Evolutionary conservation across 92 coral and sea anemone species (phyloP).

Genomic region (Micromussa lordhowensis): DNA sequence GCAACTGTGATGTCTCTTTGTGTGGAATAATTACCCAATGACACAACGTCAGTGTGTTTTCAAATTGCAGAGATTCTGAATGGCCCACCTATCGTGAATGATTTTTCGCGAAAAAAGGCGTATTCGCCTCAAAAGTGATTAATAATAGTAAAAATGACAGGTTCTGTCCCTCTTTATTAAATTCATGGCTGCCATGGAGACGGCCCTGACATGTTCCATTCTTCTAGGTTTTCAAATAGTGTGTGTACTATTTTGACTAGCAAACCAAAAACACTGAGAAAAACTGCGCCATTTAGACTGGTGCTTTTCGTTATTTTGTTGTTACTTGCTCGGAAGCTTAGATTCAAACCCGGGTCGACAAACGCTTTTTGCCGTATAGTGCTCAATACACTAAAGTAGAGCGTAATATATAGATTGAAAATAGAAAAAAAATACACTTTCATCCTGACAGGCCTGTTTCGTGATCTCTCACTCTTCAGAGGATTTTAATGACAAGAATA

Average conservation of each 20-base stretch:
- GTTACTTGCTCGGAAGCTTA: not conserved
- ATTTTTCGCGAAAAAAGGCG: not conserved
- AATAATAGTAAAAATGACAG: not conserved
- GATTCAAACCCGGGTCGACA: not conserved
- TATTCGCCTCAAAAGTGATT: not conserved
- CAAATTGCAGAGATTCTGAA: not conserved
- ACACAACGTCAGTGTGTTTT: not conserved
- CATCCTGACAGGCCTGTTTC: too few species aligned
- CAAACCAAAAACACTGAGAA: not conserved
- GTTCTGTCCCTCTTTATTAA: not conserved
- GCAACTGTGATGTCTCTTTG: not conserved
- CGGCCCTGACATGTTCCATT: too few species aligned
- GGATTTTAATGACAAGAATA: too few species aligned
- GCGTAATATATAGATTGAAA: too few species aligned
- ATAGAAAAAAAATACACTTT: too few species aligned
- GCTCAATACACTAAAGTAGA: too few species aligned
- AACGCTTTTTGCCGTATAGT: not conserved
- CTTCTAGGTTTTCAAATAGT: too few species aligned
- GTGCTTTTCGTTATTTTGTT: not conserved
- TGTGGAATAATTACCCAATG: not conserved
- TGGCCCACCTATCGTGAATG: not conserved
- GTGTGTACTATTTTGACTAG: not conserved
- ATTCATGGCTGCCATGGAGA: not conserved
- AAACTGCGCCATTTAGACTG: not conserved
- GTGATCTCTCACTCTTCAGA: too few species aligned